Evolutionary conservation across 2,888 invertebrate species (phyloP).

Genomic region (Eupithecia tripunctaria): DNA sequence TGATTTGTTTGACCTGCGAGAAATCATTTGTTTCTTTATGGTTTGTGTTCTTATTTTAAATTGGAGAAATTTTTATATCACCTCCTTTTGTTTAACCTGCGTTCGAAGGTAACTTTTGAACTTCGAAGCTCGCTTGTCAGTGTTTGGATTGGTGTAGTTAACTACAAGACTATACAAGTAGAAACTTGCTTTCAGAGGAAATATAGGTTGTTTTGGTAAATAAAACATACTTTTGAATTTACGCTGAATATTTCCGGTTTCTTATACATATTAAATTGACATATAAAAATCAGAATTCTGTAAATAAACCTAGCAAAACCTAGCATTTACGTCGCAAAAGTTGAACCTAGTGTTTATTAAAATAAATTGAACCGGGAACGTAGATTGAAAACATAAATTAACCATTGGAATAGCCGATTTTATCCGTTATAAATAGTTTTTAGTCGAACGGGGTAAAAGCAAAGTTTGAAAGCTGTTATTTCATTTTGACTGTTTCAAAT

Average conservation of each 20-base stretch:
- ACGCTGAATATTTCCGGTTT: neutral
- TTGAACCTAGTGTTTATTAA: conserved; percentile 59
- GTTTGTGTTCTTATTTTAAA: neutral
- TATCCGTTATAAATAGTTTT: conserved; percentile 67
- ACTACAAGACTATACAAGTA: neutral
- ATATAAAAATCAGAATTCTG: neutral
- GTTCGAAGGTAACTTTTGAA: neutral
- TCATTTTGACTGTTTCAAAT: conserved; percentile 51
- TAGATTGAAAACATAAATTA: conserved; percentile 53
- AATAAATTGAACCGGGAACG: conserved; percentile 63
- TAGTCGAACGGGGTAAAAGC: conserved; percentile 66
- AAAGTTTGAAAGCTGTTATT: conserved; percentile 69
- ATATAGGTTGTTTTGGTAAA: neutral
- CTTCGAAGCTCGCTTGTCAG: neutral
- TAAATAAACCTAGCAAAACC: conserved; percentile 15
- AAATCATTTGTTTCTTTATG: conserved; percentile 13
- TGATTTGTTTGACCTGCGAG: conserved; percentile 34
- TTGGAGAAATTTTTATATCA: neutral
- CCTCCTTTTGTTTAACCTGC: neutral
- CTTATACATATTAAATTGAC: neutral
- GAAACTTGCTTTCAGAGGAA: neutral
- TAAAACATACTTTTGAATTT: neutral
- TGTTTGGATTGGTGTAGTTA: neutral
- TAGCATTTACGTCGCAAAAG: conserved; percentile 33
- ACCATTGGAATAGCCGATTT: conserved; percentile 52